Percentiles rank a stretch among this genome's conserved stretches.
phyloP scores from a whole-genome alignment of 2,113 vertebrate species.

The Scartelaos histophorus region DNA sequence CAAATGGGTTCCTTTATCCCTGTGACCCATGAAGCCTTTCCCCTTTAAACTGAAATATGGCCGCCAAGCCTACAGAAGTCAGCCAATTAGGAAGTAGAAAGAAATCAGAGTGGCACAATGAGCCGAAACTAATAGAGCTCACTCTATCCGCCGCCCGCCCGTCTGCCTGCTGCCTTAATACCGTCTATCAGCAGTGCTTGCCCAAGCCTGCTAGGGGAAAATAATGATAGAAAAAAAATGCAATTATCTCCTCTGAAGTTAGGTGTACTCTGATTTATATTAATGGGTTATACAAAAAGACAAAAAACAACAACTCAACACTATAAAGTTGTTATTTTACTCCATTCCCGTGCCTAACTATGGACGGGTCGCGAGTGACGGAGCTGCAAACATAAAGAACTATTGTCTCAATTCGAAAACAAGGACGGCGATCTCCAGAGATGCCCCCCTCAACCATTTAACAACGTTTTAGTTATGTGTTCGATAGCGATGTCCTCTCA shows the following conservation, averaged over 20 bases:
- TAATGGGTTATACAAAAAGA: neutral
- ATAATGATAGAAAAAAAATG: neutral
- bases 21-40: constrained; percentile 82
- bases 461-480: constrained; percentile 60
- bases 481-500: constrained; percentile 43
- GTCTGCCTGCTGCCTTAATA: constrained; percentile 79
- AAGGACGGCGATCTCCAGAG: constrained; percentile 49
- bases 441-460: constrained; percentile 59
- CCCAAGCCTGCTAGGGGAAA: neutral
- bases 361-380: constrained; percentile 44
- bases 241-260: too few species aligned
- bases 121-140: constrained; percentile 87
- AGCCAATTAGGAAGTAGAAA: constrained; percentile 77
- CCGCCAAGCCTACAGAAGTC: constrained; percentile 81
- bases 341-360: constrained; percentile 38
- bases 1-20: constrained; percentile 86
- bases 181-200: constrained; percentile 30
- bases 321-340: constrained; percentile 17
- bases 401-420: constrained; percentile 69
- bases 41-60: constrained; percentile 87
- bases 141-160: constrained; percentile 77
- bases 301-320: neutral
- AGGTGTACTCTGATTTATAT: constrained; percentile 4
- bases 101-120: constrained; percentile 80
- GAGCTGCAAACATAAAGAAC: constrained; percentile 39